Conservation (phyloP, 2,113 vertebrate species). For the Fulmarus glacialis region DNA sequence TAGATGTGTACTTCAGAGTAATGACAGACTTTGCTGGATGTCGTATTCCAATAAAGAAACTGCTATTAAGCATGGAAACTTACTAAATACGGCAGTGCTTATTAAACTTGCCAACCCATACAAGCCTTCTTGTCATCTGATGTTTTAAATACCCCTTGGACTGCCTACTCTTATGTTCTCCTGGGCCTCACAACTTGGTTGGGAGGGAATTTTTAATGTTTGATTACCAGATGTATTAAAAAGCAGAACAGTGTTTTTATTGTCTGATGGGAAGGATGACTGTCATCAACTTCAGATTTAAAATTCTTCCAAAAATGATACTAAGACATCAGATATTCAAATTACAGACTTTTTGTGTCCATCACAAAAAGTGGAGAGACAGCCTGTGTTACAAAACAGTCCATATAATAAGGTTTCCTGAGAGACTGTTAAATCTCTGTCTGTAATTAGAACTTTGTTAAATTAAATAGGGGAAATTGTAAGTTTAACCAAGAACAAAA, state of each 20-base stretch:
- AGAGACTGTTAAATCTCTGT: neutral
- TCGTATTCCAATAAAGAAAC: neutral
- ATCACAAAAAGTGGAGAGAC: neutral
- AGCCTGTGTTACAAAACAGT: neutral
- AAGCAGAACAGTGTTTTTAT: neutral
- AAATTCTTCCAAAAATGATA: neutral
- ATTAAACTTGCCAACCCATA: constrained; percentile 19
- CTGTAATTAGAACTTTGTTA: neutral
- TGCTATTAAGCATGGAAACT: neutral
- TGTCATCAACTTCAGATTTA: neutral
- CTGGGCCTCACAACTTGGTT: neutral
- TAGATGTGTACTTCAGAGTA: neutral
- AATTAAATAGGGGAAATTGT: neutral
- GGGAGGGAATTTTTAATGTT: neutral
- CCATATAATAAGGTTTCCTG: neutral
- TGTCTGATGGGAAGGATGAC: neutral
- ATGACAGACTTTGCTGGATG: neutral
- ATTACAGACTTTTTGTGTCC: neutral
- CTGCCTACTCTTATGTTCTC: neutral
- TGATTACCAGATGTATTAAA: neutral
- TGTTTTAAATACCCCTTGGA: constrained; percentile 1
- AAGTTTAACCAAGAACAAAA: neutral
- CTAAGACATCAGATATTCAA: neutral
- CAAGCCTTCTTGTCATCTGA: neutral
- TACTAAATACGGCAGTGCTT: constrained; percentile 11